phyloP scores from a whole-genome alignment of 2,888 invertebrate species.

The Agonopterix arenella region DNA sequence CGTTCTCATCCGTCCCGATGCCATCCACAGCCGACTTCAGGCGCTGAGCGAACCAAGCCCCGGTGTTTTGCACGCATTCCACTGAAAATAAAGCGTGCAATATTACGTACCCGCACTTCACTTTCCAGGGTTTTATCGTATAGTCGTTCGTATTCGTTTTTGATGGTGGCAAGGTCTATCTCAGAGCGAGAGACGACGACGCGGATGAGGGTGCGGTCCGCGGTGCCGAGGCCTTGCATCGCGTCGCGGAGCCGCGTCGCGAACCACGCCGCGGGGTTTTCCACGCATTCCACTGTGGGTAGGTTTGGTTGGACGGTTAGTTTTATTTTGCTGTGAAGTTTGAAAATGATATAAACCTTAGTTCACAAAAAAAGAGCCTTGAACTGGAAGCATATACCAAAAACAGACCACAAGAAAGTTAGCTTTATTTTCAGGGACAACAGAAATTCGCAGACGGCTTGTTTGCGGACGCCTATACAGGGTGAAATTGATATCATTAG shows the following conservation, averaged over 20 bases:
- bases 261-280: constrained; percentile 81
- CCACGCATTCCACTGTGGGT: constrained; percentile 81
- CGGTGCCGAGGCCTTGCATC: constrained; percentile 84
- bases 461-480: no score
- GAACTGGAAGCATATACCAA: no score
- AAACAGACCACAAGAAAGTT: no score
- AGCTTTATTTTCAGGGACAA: no score
- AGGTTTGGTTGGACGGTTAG: not conserved
- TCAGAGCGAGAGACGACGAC: constrained; percentile 83
- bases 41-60: constrained; percentile 83
- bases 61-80: constrained; percentile 82
- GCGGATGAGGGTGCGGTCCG: constrained; percentile 83
- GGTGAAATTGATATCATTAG: no score
- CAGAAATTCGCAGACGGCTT: no score
- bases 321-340: not conserved
- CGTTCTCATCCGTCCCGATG: constrained; percentile 82
- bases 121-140: constrained; percentile 82
- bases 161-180: constrained; percentile 83
- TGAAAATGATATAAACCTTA: not conserved
- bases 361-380: no score
- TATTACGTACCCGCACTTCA: constrained; percentile 75
- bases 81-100: constrained; percentile 66
- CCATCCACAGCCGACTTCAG: constrained; percentile 81
- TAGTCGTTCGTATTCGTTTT: constrained; percentile 81
- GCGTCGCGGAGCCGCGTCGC: constrained; percentile 80